Evolutionary conservation across 2,888 invertebrate species (phyloP).

Genomic region (Meta bourneti): DNA sequence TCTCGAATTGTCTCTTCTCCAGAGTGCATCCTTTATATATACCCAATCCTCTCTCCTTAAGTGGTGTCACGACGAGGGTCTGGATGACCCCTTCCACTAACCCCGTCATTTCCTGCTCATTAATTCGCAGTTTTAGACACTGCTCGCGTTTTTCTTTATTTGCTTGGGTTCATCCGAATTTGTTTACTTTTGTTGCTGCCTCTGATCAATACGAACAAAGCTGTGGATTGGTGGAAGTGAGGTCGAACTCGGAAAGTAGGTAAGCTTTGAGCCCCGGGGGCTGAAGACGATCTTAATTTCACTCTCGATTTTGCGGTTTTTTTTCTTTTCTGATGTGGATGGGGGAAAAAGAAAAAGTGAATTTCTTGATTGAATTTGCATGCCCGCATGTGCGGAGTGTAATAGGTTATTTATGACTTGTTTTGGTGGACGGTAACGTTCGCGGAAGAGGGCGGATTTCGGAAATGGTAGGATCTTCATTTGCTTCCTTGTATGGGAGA

Average conservation of each 20-base stretch:
- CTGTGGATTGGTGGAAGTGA: neutral
- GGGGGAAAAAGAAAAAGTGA: slow-evolving; percentile 19
- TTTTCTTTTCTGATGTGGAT: neutral
- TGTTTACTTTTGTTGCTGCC: slow-evolving; percentile 12
- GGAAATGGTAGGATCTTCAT: neutral
- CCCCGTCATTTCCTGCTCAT: slow-evolving; percentile 60
- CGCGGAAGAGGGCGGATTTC: slow-evolving; percentile 16
- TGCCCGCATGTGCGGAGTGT: slow-evolving; percentile 9
- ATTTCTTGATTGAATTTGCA: slow-evolving; percentile 55
- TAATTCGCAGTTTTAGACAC: slow-evolving; percentile 59
- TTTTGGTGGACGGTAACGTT: neutral
- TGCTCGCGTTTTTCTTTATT: slow-evolving; percentile 49
- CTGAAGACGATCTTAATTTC: slow-evolving; percentile 67
- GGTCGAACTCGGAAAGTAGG: slow-evolving; percentile 43
- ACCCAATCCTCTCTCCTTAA: neutral
- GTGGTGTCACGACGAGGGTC: slow-evolving; percentile 36
- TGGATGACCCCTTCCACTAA: slow-evolving; percentile 48
- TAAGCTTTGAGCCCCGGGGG: slow-evolving; percentile 30
- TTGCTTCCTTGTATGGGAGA: slow-evolving; percentile 24
- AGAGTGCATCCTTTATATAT: slow-evolving; percentile 37
- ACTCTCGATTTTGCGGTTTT: slow-evolving; percentile 29
- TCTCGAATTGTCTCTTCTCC: slow-evolving; percentile 16
- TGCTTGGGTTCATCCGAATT: slow-evolving; percentile 23
- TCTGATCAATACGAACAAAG: slow-evolving; percentile 14
- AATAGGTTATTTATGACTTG: slow-evolving; percentile 44